Evolutionary conservation across 2,797 vertebrate genomes (phyloP).

Genomic region (Diplodus sargus): DNA sequence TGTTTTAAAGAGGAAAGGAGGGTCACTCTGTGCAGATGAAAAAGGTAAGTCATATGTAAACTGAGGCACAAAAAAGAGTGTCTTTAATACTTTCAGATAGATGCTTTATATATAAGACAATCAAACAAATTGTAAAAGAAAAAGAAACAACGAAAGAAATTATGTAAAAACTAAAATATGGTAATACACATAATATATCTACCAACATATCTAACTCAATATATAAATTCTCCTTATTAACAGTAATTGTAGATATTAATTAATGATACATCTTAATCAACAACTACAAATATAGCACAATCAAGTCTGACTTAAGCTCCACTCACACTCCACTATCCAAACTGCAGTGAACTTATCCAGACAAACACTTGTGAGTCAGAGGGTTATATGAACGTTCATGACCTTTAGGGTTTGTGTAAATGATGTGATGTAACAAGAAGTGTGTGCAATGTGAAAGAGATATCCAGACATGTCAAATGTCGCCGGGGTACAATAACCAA

Average conservation of each 20-base stretch:
- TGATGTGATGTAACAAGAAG: constrained; percentile 40
- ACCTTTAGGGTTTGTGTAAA: constrained; percentile 32
- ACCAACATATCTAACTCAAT: constrained; percentile 8
- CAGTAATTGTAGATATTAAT: constrained; percentile 21
- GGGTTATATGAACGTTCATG: neutral
- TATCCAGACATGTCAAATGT: neutral
- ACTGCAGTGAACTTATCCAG: constrained; percentile 5
- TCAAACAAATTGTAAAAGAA: constrained; percentile 31
- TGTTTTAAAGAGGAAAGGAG: too few species aligned
- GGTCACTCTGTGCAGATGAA: neutral
- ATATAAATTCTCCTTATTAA: constrained; percentile 25
- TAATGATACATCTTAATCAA: constrained; percentile 9
- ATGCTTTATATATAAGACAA: constrained; percentile 36
- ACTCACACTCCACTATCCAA: neutral
- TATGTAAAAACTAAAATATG: constrained; percentile 3
- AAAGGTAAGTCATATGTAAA: neutral
- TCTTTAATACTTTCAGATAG: constrained; percentile 49
- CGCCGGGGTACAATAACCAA: too few species aligned
- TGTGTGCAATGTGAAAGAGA: neutral
- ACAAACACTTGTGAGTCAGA: constrained; percentile 20
- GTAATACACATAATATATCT: constrained; percentile 10
- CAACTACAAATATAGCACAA: constrained; percentile 12
- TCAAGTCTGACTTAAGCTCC: neutral
- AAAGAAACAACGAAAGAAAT: constrained; percentile 1
- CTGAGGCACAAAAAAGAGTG: neutral